Base-by-base conservation (phyloP, 1,140 invertebrate species). In the Ericerus pela region DNA sequence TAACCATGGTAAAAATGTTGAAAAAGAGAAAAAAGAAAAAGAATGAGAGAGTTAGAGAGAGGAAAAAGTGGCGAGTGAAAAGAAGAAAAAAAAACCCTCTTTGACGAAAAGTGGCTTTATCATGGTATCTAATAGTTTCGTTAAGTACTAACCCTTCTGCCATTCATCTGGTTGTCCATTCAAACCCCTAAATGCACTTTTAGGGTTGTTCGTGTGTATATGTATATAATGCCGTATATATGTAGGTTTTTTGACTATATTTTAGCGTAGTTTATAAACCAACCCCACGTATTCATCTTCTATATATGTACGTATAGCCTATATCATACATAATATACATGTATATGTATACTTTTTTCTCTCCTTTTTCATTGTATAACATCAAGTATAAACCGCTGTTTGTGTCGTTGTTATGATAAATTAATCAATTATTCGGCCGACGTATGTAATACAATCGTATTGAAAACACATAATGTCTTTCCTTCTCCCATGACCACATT, bases 341-440 rank as follows among this genome's bases (percentile, higher is more conserved):
- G n/a, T n/a, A n/a, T n/a, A n/a, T n/a, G n/a, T n/a, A n/a, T n/a
- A n/a, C n/a, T n/a, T n/a, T n/a, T n/a, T 47, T 33, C 30, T 33
- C 26, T 10, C 20, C 41, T 47, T 47, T 10, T 47, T 47, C 26
- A 47, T 47, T 47, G 18, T 24, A 24, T n/a, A n/a, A 8, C 14
- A 47, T 47, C 41, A 47, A 47, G 20, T 47, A 14, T 47, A 47
- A 47, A 47, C 20, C 26, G 18, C 20, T 47, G 41, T 47, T 47
- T 47, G 18, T 18, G 26, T 24, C 16, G 41, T 24, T 47, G 4
- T 47, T 47, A 47, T 47, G 41, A 47, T 47, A 47, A 47, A 47
- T 47, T 47, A 47, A 47, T 47, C 41, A 47, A 47, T 47, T 47
- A 47, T 47, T n/a, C n/a, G n/a, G n/a, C n/a, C n/a, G n/a, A n/a